Evolutionary conservation across 1,140 invertebrate genomes (phyloP).

Genomic region (Drosophila pachea): DNA sequence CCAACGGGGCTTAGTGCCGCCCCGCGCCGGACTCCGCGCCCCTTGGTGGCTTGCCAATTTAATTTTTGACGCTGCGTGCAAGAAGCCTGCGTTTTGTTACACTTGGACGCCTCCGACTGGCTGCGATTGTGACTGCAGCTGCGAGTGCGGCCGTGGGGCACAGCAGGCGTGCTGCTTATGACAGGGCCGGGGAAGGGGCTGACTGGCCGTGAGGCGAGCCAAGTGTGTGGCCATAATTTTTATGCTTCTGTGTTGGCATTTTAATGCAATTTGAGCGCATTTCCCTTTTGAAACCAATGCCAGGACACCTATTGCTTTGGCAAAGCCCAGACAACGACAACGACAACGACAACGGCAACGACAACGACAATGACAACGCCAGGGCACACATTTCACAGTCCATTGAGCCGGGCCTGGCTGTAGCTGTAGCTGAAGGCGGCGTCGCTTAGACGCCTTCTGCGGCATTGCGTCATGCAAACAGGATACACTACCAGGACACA

Average conservation of each 20-base stretch:
- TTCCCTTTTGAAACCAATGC: conserved; percentile 77
- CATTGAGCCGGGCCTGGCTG: conserved; percentile 55
- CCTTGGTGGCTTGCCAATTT: conserved; percentile 75
- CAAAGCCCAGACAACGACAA: conserved; percentile 54
- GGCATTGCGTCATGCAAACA: conserved; percentile 66
- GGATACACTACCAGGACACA: conserved; percentile 38
- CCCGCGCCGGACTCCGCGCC: conserved; percentile 21
- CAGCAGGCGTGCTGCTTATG: conserved; percentile 74
- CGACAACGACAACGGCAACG: conserved; percentile 38
- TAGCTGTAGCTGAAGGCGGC: conserved; percentile 34
- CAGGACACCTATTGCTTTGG: conserved; percentile 77
- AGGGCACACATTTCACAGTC: conserved; percentile 74
- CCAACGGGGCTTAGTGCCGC: conserved; percentile 29
- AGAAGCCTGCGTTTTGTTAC: conserved; percentile 71
- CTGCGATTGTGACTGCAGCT: conserved; percentile 29
- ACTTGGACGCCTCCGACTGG: conserved; percentile 74
- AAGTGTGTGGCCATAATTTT: conserved; percentile 75
- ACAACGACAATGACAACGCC: conserved; percentile 20
- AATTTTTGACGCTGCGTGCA: conserved; percentile 73
- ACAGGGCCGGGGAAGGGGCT: conserved; percentile 43
- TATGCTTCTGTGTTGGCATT: conserved; percentile 76
- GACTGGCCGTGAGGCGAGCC: conserved; percentile 41
- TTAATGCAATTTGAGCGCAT: conserved; percentile 76
- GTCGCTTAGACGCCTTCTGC: conserved; percentile 53
- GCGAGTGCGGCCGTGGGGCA: conserved; percentile 36